These are phyloP conservation scores for Symphodus melops DNA, from an alignment of 2,113 vertebrate species.

Conservation along the genomic window DNA sequence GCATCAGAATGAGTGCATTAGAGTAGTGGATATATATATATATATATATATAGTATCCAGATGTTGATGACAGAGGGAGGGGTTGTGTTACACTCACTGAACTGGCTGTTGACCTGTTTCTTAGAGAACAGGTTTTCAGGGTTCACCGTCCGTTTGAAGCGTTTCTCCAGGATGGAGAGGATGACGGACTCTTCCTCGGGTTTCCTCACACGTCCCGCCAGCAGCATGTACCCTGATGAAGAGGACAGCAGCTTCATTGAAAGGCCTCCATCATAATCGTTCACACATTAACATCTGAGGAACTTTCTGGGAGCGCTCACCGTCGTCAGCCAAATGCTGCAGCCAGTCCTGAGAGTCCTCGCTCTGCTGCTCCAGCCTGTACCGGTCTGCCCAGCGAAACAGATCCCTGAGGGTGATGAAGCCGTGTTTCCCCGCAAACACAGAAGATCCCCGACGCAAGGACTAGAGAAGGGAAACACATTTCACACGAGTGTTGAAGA, in stretches of 20 bases:
- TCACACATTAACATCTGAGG: background rate
- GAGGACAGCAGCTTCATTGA: background rate
- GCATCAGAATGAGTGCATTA: too few relatives aligned
- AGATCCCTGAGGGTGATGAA: conserved; percentile 97
- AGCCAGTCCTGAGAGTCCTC: conserved; percentile 92
- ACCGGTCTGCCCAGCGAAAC: conserved; percentile 97
- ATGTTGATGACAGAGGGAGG: background rate
- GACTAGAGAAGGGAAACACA: conserved; percentile 80
- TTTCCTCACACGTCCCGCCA: conserved; percentile 94
- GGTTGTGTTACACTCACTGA: conserved; percentile 85
- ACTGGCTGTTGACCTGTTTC: conserved; percentile 86
- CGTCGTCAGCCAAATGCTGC: conserved; percentile 95
- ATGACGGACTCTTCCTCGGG: conserved; percentile 91
- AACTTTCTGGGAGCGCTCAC: conserved; percentile 70
- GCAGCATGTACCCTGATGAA: conserved; percentile 92
- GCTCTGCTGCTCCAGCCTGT: conserved; percentile 88
- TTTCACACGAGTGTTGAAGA: background rate
- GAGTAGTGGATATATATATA: background rate
- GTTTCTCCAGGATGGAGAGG: conserved; percentile 90
- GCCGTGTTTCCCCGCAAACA: conserved; percentile 97
- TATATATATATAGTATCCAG: too few relatives aligned
- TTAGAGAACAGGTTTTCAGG: conserved; percentile 89
- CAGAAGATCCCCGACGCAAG: conserved; percentile 91
- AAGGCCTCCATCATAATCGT: rapidly evolving
- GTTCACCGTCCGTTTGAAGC: conserved; percentile 92